Conservation (phyloP, 2,888 invertebrate genomes). For the Ophion ellenae region DNA sequence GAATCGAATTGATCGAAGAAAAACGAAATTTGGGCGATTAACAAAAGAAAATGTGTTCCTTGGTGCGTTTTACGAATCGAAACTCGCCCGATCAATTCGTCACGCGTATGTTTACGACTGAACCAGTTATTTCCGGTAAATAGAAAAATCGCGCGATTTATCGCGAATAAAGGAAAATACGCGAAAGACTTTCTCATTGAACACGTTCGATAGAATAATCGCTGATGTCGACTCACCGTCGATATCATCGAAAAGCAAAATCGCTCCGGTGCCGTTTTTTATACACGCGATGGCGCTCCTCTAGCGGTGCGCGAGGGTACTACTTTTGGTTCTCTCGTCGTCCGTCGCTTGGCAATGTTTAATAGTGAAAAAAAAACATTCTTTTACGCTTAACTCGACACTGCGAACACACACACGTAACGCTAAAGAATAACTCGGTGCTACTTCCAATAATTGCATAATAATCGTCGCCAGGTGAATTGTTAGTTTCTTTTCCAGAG, state of each 20-base stretch:
- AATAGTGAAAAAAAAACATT: background rate
- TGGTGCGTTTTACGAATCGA: background rate
- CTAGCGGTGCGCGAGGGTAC: background rate
- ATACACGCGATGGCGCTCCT: background rate
- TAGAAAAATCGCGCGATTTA: background rate
- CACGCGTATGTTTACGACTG: background rate
- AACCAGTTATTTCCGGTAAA: background rate
- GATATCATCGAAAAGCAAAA: constrained; percentile 11
- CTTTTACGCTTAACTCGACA: constrained; percentile 2
- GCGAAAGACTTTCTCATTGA: background rate
- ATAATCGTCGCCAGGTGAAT: constrained; percentile 44
- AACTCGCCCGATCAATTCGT: background rate
- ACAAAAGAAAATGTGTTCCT: background rate
- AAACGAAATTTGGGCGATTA: background rate
- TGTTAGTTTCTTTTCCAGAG: constrained; percentile 16
- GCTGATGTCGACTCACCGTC: background rate
- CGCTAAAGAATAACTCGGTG: constrained; percentile 59
- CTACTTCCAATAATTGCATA: constrained; percentile 64
- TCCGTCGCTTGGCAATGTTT: background rate
- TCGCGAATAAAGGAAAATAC: background rate
- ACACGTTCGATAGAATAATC: background rate
- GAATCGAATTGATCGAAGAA: too few species aligned
- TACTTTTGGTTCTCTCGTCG: background rate
- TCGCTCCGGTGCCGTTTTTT: background rate
- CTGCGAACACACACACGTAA: constrained; percentile 1